Conservation (phyloP, 1,140 invertebrate genomes). For the Drosophila virilis region DNA sequence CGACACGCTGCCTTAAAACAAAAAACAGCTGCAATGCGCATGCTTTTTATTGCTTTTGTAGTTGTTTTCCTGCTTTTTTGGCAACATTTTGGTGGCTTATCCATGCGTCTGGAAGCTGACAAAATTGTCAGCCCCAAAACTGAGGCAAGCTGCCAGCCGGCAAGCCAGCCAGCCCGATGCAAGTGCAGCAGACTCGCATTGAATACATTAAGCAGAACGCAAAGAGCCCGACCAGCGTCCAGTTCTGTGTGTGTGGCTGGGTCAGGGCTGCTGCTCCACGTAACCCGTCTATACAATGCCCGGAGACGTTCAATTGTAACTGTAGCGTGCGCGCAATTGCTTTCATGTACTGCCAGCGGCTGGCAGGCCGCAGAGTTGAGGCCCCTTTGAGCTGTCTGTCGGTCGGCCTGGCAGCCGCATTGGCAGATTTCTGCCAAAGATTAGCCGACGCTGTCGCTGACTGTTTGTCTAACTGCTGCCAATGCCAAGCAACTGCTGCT, state of each 20-base stretch:
- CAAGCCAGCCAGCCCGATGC: not conserved
- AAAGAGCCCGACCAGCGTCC: conserved; percentile 18
- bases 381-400: conserved; percentile 29
- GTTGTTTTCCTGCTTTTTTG: not conserved
- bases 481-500: conserved; percentile 6
- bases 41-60: not conserved
- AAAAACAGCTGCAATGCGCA: conserved; percentile 6
- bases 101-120: conserved; percentile 18
- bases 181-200: conserved; percentile 14
- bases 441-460: conserved; percentile 48
- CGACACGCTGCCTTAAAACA: not conserved
- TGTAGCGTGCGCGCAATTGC: conserved; percentile 51
- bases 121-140: conserved; percentile 37
- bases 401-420: conserved; percentile 29
- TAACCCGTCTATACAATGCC: conserved; percentile 29
- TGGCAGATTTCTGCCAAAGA: conserved; percentile 57
- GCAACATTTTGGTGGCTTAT: conserved; percentile 35
- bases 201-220: conserved; percentile 37
- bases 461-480: conserved; percentile 50
- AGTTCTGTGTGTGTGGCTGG: conserved; percentile 13
- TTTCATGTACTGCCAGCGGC: conserved; percentile 24
- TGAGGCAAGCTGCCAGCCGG: not conserved
- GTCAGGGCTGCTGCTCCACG: conserved; percentile 9
- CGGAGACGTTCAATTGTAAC: conserved; percentile 46
- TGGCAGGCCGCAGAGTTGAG: not conserved